These are phyloP conservation scores for Amphipoea oculea DNA, from an alignment of 2,888 invertebrate genomes.

Conservation along the genomic window DNA sequence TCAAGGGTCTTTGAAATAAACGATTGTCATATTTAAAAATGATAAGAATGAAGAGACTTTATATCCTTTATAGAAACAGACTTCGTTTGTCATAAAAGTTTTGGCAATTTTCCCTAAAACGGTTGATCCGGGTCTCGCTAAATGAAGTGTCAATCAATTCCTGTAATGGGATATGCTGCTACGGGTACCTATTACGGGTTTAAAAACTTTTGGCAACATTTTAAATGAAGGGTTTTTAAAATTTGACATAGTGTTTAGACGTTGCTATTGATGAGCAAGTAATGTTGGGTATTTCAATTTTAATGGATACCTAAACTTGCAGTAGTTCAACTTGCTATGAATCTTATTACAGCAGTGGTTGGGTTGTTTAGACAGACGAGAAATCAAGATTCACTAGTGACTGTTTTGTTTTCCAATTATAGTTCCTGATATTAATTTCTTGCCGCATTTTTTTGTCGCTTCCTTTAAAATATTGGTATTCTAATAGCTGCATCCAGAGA, in stretches of 20 bases:
- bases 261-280: slow-evolving; percentile 34
- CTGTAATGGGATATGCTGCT: slow-evolving; percentile 43
- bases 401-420: background rate
- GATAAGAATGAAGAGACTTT: slow-evolving; percentile 46
- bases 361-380: background rate
- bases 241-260: slow-evolving; percentile 13
- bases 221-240: slow-evolving; percentile 1
- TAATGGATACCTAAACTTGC: background rate
- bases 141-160: slow-evolving; percentile 62
- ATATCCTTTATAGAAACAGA: slow-evolving; percentile 50
- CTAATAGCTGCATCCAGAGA: background rate
- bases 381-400: background rate
- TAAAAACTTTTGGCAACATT: slow-evolving; percentile 3
- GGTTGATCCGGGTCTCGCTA: slow-evolving; percentile 40
- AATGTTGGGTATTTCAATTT: background rate
- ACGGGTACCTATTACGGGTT: slow-evolving; percentile 23
- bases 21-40: slow-evolving; percentile 53
- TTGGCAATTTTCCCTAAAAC: slow-evolving; percentile 42
- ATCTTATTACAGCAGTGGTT: background rate
- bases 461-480: background rate
- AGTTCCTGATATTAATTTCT: background rate
- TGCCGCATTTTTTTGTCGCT: background rate
- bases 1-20: slow-evolving; percentile 44
- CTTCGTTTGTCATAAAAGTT: slow-evolving; percentile 57
- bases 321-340: background rate